A percentile compares a stretch with the other conserved stretches of the same genome.
These are phyloP conservation scores for Diadophis punctatus DNA, from an alignment of 2,113 vertebrate genomes.

Conservation along the genomic window DNA sequence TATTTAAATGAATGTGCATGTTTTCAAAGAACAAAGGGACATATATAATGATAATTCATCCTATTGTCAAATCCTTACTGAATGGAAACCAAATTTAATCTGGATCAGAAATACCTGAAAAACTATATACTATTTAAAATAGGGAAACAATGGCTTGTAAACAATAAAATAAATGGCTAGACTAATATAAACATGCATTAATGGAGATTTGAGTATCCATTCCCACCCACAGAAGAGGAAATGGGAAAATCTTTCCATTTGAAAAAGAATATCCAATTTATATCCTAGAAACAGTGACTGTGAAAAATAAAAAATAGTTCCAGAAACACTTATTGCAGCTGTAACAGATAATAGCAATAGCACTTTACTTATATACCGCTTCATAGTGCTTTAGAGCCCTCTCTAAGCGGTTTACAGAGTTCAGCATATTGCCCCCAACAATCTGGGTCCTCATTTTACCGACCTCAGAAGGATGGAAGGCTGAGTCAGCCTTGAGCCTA, in stretches of 20 bases:
- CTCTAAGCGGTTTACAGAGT: no score
- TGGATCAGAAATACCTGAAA: not conserved
- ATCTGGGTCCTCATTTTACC: no score
- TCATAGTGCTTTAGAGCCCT: no score
- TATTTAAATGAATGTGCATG: not conserved
- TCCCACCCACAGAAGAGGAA: not conserved
- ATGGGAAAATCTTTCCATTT: no score
- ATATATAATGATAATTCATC: not conserved
- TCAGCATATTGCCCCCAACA: no score
- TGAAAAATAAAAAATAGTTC: not conserved
- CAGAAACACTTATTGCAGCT: not conserved
- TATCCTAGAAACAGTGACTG: not conserved
- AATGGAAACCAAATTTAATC: not conserved
- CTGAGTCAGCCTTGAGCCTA: no score
- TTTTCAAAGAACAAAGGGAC: not conserved
- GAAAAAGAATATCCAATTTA: not conserved
- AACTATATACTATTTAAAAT: not conserved
- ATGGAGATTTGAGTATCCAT: not conserved
- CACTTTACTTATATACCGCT: no score
- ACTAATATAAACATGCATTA: not conserved
- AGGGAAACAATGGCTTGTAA: not conserved
- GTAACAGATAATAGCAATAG: no score
- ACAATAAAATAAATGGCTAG: not conserved
- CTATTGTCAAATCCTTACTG: no score
- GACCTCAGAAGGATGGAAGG: no score